Conservation (phyloP, 2,797 vertebrate genomes). For the Chelidonichthys spinosus region DNA sequence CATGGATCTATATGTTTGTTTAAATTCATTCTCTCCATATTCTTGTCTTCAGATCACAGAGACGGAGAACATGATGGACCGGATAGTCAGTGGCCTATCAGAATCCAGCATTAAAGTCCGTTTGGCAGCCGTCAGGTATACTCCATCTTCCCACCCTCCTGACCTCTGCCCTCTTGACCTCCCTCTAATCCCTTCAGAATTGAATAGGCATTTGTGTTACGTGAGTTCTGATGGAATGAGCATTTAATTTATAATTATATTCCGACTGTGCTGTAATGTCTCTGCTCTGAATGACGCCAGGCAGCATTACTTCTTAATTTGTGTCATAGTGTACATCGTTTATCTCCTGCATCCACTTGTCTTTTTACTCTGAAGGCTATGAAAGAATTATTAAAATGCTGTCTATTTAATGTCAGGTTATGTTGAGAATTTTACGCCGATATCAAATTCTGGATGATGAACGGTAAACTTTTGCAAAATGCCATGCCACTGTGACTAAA, state of each 20-base stretch:
- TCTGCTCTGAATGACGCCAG: background rate
- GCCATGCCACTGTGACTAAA: background rate
- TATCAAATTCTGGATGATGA: background rate
- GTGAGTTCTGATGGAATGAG: background rate
- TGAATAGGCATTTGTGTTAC: background rate
- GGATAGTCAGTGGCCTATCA: slow-evolving; percentile 97
- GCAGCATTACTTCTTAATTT: background rate
- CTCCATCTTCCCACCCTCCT: slow-evolving; percentile 3
- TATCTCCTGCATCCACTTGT: background rate
- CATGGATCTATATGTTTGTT: background rate
- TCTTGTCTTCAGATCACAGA: slow-evolving; percentile 91
- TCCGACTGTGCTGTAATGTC: background rate
- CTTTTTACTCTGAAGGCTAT: background rate
- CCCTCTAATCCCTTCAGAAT: background rate
- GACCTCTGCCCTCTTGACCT: background rate
- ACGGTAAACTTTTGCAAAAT: background rate
- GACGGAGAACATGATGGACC: slow-evolving; percentile 99
- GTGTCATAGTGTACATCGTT: background rate
- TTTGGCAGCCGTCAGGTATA: slow-evolving; percentile 96
- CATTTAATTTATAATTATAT: too few species aligned
- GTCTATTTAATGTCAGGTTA: background rate
- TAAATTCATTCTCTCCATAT: slow-evolving; percentile 34
- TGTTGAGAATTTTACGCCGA: background rate
- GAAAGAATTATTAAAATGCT: background rate
- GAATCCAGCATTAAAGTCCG: slow-evolving; percentile 99